phyloP scores from a whole-genome alignment of 2,888 invertebrate genomes.

The Caenorhabditis sp. region DNA sequence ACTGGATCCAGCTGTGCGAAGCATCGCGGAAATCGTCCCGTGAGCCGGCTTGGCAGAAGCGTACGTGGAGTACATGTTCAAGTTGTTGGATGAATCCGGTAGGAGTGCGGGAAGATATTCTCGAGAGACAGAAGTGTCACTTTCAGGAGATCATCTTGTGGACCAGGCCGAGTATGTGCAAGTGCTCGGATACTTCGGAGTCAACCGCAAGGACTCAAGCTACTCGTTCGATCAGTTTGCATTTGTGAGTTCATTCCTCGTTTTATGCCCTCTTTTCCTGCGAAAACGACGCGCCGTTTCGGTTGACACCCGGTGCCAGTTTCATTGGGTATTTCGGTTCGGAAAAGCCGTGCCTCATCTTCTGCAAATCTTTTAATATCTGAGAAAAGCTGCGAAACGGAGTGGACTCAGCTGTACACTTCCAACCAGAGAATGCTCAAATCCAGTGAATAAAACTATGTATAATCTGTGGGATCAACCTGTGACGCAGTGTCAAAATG shows the following conservation, averaged over 20 bases:
- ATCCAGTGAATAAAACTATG: constrained; percentile 1
- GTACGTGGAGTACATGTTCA: constrained; percentile 65
- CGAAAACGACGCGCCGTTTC: no score
- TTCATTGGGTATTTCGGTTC: no score
- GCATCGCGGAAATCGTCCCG: constrained; percentile 37
- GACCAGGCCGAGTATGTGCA: constrained; percentile 65
- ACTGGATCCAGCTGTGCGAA: constrained; percentile 60
- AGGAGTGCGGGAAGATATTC: no score
- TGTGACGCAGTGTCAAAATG: background rate
- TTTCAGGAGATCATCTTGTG: constrained; percentile 63
- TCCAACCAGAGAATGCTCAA: background rate
- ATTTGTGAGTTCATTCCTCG: constrained; percentile 36
- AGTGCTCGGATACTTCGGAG: constrained; percentile 62
- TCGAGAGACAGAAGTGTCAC: constrained; percentile 19
- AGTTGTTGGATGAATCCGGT: constrained; percentile 64
- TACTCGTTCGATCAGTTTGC: constrained; percentile 63
- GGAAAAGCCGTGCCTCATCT: no score
- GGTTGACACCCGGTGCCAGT: no score
- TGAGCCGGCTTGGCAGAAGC: constrained; percentile 61
- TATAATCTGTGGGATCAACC: background rate
- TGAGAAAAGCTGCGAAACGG: background rate
- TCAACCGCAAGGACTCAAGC: constrained; percentile 46
- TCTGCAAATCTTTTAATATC: constrained; percentile 23
- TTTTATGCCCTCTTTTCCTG: no score
- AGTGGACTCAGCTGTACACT: constrained; percentile 2